A percentile compares a stretch with the other conserved stretches of the same genome.
Conservation (phyloP, 1,140 invertebrate species). For the Cheumatopsyche charites region DNA sequence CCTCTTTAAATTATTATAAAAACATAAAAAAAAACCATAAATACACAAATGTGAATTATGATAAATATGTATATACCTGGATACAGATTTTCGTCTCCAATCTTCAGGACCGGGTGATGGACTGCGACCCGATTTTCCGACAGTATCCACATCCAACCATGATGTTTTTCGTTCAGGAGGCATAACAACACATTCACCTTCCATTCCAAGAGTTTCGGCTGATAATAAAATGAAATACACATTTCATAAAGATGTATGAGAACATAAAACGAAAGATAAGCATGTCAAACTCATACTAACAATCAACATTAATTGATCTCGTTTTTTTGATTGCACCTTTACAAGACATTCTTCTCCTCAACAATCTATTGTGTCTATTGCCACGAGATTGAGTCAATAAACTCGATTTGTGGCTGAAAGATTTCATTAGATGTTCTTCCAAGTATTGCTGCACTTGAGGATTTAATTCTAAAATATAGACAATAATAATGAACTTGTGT, state of each 20-base stretch:
- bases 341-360: constrained; percentile 79
- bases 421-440: constrained; percentile 83
- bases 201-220: constrained; percentile 80
- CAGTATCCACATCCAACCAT: constrained; percentile 62
- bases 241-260: constrained; percentile 17
- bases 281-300: constrained; percentile 64
- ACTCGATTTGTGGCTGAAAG: constrained; percentile 74
- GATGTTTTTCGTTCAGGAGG: constrained; percentile 63
- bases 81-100: constrained; percentile 53
- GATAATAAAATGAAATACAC: constrained; percentile 45
- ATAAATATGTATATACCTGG: constrained; percentile 49
- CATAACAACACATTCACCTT: constrained; percentile 69
- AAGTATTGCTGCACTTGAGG: constrained; percentile 85
- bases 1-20: constrained; percentile 50
- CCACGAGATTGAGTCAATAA: constrained; percentile 66
- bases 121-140: constrained; percentile 53
- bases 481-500: background rate
- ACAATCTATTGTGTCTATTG: constrained; percentile 57
- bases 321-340: constrained; percentile 87
- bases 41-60: background rate
- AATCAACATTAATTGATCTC: constrained; percentile 82
- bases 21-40: background rate
- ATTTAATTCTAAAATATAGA: constrained; percentile 67
- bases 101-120: constrained; percentile 56
- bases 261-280: constrained; percentile 18